Percentiles rank a stretch among this genome's conserved stretches.
Conservation (phyloP, 1,140 invertebrate species). For the Proales similis region DNA sequence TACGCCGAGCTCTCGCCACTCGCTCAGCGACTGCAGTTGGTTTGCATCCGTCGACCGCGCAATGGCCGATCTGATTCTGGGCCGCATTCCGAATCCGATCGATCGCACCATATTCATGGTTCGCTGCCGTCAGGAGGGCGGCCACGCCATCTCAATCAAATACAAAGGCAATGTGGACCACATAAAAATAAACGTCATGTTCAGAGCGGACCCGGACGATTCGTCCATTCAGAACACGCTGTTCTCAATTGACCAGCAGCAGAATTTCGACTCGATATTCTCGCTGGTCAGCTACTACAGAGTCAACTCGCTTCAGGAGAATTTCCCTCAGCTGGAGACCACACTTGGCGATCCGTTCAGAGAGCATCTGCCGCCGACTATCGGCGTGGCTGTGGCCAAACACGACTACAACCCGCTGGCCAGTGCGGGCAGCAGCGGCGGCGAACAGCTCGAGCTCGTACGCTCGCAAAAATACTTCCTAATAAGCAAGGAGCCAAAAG, state of each 20-base stretch:
- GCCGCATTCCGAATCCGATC: slow-evolving; percentile 14
- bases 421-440: slow-evolving; percentile 1
- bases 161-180: slow-evolving; percentile 33
- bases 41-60: slow-evolving; percentile 23
- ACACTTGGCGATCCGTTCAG: slow-evolving; percentile 19
- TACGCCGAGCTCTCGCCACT: not conserved
- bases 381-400: slow-evolving; percentile 6
- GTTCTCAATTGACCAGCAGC: slow-evolving; percentile 32
- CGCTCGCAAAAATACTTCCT: slow-evolving; percentile 17
- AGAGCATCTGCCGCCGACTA: slow-evolving; percentile 3
- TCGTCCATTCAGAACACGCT: slow-evolving; percentile 4
- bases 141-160: slow-evolving; percentile 35
- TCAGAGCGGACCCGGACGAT: slow-evolving; percentile 7
- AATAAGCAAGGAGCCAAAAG: slow-evolving; percentile 13
- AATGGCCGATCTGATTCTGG: slow-evolving; percentile 23
- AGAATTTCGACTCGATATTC: slow-evolving; percentile 26
- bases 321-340: slow-evolving; percentile 34
- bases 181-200: slow-evolving; percentile 37
- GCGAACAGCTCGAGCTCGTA: slow-evolving; percentile 30
- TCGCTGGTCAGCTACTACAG: slow-evolving; percentile 26
- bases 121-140: slow-evolving; percentile 22
- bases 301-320: slow-evolving; percentile 13
- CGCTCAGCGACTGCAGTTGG: slow-evolving; percentile 18
- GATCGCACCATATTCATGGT: slow-evolving; percentile 30
- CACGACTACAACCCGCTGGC: slow-evolving; percentile 16